A percentile compares a stretch with the other conserved stretches of the same genome.
Evolutionary conservation across 2,113 vertebrate genomes (phyloP).

Genomic region (Acrocephalus kingi): DNA sequence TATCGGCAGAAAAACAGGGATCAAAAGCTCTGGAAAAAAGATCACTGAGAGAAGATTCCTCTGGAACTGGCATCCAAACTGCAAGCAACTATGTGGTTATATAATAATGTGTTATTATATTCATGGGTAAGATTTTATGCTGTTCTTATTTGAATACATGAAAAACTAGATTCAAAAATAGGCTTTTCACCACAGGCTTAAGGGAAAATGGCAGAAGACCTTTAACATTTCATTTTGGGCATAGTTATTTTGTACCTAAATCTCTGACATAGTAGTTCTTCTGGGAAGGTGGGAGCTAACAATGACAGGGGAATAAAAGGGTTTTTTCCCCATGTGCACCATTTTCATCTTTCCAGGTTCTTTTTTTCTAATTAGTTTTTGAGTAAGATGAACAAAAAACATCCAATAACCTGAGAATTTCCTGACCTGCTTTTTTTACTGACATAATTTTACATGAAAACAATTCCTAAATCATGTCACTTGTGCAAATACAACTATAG

Average conservation of each 20-base stretch:
- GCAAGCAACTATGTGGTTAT: not conserved
- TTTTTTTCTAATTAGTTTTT: not conserved
- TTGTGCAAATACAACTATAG: not conserved
- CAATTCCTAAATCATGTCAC: not conserved
- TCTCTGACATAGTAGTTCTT: not conserved
- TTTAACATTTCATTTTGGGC: not conserved
- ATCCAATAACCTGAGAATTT: not conserved
- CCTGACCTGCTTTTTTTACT: not conserved
- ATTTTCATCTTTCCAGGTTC: not conserved
- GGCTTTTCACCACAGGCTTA: not conserved
- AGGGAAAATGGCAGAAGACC: not conserved
- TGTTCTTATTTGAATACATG: not conserved
- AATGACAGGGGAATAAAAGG: not conserved
- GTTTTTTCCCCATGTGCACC: rapidly evolving
- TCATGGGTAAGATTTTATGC: not conserved
- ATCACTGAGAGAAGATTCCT: not conserved
- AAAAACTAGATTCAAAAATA: not conserved
- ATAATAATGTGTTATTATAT: not conserved
- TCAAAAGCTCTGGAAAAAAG: not conserved
- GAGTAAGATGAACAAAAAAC: not conserved
- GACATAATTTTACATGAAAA: not conserved
- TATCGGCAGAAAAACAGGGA: not conserved
- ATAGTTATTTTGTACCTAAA: not conserved
- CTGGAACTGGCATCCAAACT: not conserved
- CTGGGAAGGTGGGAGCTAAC: not conserved